Conservation (phyloP, 1,140 invertebrate species). For the Drosophila varians region DNA sequence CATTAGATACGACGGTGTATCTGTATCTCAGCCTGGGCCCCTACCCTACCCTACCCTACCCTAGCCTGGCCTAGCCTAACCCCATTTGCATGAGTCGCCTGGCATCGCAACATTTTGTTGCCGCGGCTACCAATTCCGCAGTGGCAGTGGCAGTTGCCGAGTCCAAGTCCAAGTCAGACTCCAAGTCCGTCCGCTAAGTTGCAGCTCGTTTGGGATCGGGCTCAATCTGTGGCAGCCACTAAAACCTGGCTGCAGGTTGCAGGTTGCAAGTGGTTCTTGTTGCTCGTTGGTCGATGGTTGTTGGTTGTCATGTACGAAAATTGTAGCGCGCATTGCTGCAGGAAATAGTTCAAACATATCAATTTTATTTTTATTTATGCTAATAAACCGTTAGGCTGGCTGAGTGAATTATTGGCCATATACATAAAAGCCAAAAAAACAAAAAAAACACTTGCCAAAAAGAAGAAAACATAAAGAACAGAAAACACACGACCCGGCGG, state of each 20-base stretch:
- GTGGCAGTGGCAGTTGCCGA: constrained; percentile 40
- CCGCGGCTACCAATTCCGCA: constrained; percentile 74
- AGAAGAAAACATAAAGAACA: constrained; percentile 33
- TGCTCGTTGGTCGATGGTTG: constrained; percentile 50
- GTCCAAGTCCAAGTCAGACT: constrained; percentile 10
- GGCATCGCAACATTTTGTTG: constrained; percentile 80
- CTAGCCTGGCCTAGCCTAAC: constrained; percentile 58
- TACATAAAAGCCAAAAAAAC: constrained; percentile 33
- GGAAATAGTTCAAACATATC: constrained; percentile 82
- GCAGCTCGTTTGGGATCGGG: constrained; percentile 45
- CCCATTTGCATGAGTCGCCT: constrained; percentile 75
- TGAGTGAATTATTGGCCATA: constrained; percentile 75
- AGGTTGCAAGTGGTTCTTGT: constrained; percentile 68
- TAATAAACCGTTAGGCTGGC: constrained; percentile 76
- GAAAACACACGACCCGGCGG: constrained; percentile 60
- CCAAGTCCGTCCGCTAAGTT: constrained; percentile 57
- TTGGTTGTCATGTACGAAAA: constrained; percentile 80
- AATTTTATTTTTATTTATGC: constrained; percentile 82
- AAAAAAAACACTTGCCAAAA: constrained; percentile 8
- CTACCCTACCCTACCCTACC: constrained; percentile 42
- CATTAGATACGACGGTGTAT: constrained; percentile 64
- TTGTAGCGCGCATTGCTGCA: constrained; percentile 80
- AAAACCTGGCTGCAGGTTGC: constrained; percentile 58
- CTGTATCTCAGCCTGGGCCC: constrained; percentile 13
- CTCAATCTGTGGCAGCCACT: constrained; percentile 37